Percentiles rank a stretch among this genome's conserved stretches.
Evolutionary conservation across 2,113 vertebrate genomes (phyloP).

Genomic region (Zosterops pallidus): DNA sequence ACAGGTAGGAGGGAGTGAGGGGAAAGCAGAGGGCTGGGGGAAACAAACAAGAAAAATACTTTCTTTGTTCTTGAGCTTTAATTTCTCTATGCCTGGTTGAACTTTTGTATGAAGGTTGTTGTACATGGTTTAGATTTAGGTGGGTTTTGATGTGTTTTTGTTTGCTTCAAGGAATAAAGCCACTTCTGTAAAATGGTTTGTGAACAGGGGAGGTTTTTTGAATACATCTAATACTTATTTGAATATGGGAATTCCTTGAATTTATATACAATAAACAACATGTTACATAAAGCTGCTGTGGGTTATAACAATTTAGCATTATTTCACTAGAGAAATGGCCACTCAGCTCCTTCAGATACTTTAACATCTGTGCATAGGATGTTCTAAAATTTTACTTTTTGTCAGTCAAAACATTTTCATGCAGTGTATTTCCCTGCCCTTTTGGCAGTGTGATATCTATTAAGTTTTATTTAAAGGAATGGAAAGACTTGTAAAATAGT

Average conservation of each 20-base stretch:
- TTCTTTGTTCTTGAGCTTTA: neutral
- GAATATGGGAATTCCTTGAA: neutral
- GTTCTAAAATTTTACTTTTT: neutral
- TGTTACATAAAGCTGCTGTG: neutral
- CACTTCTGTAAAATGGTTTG: neutral
- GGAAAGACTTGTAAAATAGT: neutral
- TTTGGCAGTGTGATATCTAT: neutral
- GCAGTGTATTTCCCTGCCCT: neutral
- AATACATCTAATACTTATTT: neutral
- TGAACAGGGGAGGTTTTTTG: rapidly evolving
- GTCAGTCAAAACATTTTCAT: neutral
- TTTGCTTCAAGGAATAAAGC: neutral
- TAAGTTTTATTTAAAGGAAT: neutral
- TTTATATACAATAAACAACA: neutral
- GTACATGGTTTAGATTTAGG: neutral
- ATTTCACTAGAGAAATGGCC: neutral
- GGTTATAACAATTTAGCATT: neutral
- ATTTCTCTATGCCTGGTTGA: neutral
- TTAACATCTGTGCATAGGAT: neutral
- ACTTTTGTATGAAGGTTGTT: neutral
- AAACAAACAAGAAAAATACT: neutral
- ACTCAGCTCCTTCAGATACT: neutral
- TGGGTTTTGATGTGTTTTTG: neutral
- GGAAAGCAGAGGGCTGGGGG: neutral
- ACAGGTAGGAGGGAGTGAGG: neutral